These are phyloP conservation scores for Pyrrhia umbra DNA, from an alignment of 2,888 invertebrate genomes.

Conservation along the genomic window DNA sequence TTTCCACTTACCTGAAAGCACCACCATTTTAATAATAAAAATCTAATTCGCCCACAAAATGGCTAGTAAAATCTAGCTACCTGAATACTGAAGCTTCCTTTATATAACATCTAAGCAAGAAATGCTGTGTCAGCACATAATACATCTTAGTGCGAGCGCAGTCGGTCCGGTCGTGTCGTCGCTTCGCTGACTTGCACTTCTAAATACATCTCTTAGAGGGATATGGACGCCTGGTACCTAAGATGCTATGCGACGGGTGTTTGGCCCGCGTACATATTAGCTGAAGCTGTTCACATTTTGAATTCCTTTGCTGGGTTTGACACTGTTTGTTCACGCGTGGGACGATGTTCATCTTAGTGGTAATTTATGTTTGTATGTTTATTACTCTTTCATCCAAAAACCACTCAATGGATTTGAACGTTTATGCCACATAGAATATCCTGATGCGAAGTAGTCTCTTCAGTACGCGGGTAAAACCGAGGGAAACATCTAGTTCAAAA, in stretches of 20 bases:
- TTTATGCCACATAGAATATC: no score
- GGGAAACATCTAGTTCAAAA: no score
- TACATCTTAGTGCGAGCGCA: slow-evolving; percentile 56
- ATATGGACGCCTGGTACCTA: slow-evolving; percentile 44
- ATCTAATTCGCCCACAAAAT: slow-evolving; percentile 53
- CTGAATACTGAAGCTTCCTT: slow-evolving; percentile 47
- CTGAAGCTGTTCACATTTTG: slow-evolving; percentile 32
- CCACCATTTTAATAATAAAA: slow-evolving; percentile 56
- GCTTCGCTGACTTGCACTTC: slow-evolving; percentile 56
- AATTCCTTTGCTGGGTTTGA: slow-evolving; percentile 21
- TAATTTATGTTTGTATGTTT: neutral
- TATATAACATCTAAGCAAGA: slow-evolving; percentile 40
- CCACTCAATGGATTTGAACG: no score
- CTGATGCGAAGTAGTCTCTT: no score
- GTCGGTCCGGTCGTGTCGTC: slow-evolving; percentile 54
- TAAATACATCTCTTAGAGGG: slow-evolving; percentile 51
- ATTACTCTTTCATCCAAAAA: no score
- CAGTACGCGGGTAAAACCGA: no score
- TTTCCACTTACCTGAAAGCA: slow-evolving; percentile 44
- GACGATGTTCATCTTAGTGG: slow-evolving; percentile 16
- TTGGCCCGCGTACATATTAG: slow-evolving; percentile 35
- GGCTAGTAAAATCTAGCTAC: slow-evolving; percentile 48
- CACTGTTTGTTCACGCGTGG: slow-evolving; percentile 15
- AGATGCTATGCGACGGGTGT: slow-evolving; percentile 14
- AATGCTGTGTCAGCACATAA: slow-evolving; percentile 54